Evolutionary conservation across 1,140 invertebrate genomes (phyloP), one percentile per base, ranked within the genome.

Genomic region (Cydia fagiglandana): DNA sequence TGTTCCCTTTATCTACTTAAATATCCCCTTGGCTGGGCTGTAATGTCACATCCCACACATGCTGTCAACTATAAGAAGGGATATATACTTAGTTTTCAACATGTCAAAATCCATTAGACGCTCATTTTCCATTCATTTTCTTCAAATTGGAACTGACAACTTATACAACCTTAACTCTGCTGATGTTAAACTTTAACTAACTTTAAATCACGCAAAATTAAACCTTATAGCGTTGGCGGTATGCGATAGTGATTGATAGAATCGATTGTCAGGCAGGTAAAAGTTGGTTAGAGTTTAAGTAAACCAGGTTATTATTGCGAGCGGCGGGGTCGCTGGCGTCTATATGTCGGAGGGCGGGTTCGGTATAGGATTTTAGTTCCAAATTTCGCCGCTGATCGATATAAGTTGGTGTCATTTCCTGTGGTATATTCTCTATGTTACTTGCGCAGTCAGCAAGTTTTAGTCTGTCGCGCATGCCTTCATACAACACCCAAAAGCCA

Each of bases 401-500:
- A 64, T 64, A 64, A 64, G 24, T 13, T 64, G 64, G 64, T 15
- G 20, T 5, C 13, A 3, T 28, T 64, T 30, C 24, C 12, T 28
- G 28, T 28, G 64, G n/a, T 30, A 64, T 30, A 64, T 30, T 13
- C 64, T 4, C 12, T 4, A 24, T 24, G n/a, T 12, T 28, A 13
- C 64, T 30, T 64, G 64, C 64, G 64, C 64, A 64, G 64, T 64
- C 20, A 64, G 64, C 24, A 64, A 28, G 10, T 64, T 64, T 64
- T 28, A 64, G 28, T 28, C 64, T 28, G 1, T n/a, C 15, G 64
- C 64, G 64, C 64, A 64, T 15, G 20, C 24, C 13, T 28, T 30
- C 20, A 64, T 30, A 24, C 64, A 30, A 64, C 64, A 64, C 64
- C 64, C 64, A 24, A 30, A 64, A 24, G 20, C 64, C 28, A 30